Evolutionary conservation across 2,888 invertebrate species (phyloP), one percentile per base, ranked within the genome.

Genomic region (Strigamia crassipes): DNA sequence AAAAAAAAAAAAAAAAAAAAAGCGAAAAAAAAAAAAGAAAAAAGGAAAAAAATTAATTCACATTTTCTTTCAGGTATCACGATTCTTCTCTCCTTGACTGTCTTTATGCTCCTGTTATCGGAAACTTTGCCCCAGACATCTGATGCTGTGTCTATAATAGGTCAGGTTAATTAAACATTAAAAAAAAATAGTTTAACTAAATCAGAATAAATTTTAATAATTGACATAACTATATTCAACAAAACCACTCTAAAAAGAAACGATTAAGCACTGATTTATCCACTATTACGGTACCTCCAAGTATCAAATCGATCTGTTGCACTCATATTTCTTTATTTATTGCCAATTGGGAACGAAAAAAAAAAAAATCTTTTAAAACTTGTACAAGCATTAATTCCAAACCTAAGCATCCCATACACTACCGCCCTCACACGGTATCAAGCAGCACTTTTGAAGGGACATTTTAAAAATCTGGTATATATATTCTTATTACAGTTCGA

Each of bases 71-170:
- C 87, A 89, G 89, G 89, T 85, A 89, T 89, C 79, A 89, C 89
- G 78, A 89, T 89, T 82, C 86, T 89, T 80, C 88, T 90, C 82
- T 90, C 90, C 8, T 87, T 90, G 84, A 90, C 90, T 85, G 90
- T 90, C 82, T 90, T 90, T 85, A 87, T 90, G 83, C 88, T 90
- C 83, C 88, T 90, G 85, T 90, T 90, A 56, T 89, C 89, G 31
- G 90, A 90, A 84, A 89, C 90, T 81, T 89, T 90, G 86, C 90
- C 90, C 78, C 90, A 90, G 79, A 90, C 90, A 61, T 90, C 90
- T 80, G 90, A 90, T 86, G 90, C 90, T 42, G 89, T 91, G 83
- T 90, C 91, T 51, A 87, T 91, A 56, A 90, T 91, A 86, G 90
- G 90, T 88, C 86, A 85, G 86, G 84, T 82, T 80, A 10, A 42